Evolutionary conservation across 64 coral and sea anemone species (phyloP), one percentile per base, ranked within the genome.

Genomic region (Stichodactyla mertensii): DNA sequence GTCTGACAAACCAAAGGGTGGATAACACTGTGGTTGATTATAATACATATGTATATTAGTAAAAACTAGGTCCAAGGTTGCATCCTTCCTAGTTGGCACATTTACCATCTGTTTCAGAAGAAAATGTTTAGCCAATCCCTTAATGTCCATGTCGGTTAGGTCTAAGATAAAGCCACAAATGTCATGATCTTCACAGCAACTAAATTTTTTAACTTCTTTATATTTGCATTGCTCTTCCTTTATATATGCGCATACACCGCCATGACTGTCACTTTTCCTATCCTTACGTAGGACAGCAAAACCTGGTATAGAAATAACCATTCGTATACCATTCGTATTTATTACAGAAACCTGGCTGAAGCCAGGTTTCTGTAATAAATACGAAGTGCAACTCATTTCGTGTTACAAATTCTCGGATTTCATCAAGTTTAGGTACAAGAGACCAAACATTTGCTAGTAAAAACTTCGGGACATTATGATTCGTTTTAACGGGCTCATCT

Each of bases 321-420:
- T n/a, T n/a, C n/a, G n/a, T n/a, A n/a, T n/a, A n/a, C n/a, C n/a
- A n/a, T n/a, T n/a, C n/a, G n/a, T n/a, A n/a, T n/a, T n/a, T n/a
- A n/a, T n/a, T n/a, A n/a, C n/a, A n/a, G n/a, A n/a, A n/a, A n/a
- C n/a, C n/a, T n/a, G n/a, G n/a, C n/a, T n/a, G n/a, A n/a, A n/a
- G n/a, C n/a, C 89, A 90, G 55, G 82, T 86, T 28, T 91, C 84
- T 8, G 89, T 86, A 57, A 85, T 91, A 77, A 62, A 91, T 13
- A 71, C 89, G 57, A 90, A 71, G 83, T 91, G 83, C 54, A 79
- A 85, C 64, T 64, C 52, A 61, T 57, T 31, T 26, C 45, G 7
- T 45, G 36, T 45, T 45, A 45, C 3, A 45, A 45, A 45, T 2
- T 2, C 36, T 2, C 36, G 36, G 36, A 91, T 70, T 91, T 91